Percentiles rank a stretch among this genome's conserved stretches.
phyloP scores from a whole-genome alignment of 2,113 vertebrate species.

The Microcebus griseorufus region DNA sequence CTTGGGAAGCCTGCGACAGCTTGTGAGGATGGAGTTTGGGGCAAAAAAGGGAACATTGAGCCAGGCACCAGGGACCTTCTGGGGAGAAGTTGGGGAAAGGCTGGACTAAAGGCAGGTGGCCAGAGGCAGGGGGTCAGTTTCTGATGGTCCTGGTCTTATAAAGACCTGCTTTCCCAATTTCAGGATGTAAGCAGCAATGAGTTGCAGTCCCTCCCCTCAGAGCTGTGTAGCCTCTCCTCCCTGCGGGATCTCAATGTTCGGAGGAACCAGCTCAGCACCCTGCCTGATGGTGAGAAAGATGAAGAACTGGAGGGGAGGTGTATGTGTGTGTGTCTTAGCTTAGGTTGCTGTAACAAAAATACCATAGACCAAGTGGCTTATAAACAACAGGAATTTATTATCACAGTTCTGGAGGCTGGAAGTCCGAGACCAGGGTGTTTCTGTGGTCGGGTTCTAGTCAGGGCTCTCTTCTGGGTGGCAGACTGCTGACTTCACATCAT shows the following conservation, averaged over 20 bases:
- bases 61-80: background rate
- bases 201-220: constrained; percentile 88
- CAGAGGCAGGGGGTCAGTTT: background rate
- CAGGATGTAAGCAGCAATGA: constrained; percentile 96
- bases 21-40: constrained; percentile 83
- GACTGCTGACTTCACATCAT: background rate
- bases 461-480: background rate
- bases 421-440: background rate
- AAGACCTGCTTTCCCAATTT: background rate
- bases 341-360: background rate
- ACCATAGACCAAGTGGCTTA: background rate
- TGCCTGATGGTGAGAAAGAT: constrained; percentile 89
- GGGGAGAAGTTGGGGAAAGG: background rate
- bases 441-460: background rate
- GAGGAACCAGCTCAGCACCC: constrained; percentile 89
- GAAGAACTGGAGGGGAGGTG: background rate
- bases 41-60: background rate
- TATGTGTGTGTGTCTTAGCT: background rate
- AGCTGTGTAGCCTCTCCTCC: constrained; percentile 89
- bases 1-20: constrained; percentile 91
- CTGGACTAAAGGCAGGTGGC: background rate
- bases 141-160: background rate
- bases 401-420: background rate
- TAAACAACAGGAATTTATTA: background rate
- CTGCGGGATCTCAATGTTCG: constrained; percentile 93